These are phyloP conservation scores for Poecile atricapillus DNA, from an alignment of 2,113 vertebrate species.

Conservation along the genomic window DNA sequence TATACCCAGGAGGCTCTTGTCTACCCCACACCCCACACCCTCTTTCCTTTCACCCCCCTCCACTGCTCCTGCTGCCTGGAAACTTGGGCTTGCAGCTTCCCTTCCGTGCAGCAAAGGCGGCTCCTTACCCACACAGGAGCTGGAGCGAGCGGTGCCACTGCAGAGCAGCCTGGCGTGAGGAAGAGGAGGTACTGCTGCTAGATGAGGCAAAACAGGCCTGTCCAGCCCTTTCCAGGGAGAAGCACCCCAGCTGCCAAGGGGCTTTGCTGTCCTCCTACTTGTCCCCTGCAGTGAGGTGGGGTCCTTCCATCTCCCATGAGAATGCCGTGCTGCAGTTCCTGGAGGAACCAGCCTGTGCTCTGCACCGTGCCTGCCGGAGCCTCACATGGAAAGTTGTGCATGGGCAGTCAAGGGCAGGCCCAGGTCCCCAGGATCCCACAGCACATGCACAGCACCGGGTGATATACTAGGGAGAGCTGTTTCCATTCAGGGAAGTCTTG, in stretches of 20 bases:
- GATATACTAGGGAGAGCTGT: not conserved
- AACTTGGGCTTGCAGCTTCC: not conserved
- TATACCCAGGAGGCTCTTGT: conserved; percentile 52
- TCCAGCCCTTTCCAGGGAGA: not conserved
- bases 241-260: not conserved
- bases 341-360: not conserved
- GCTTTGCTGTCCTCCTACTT: not conserved
- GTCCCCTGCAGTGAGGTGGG: rapidly evolving
- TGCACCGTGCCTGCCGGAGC: not conserved
- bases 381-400: rapidly evolving
- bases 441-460: rapidly evolving
- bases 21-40: not conserved
- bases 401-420: rapidly evolving
- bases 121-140: conserved; percentile 7
- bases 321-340: rapidly evolving
- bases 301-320: rapidly evolving
- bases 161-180: not conserved
- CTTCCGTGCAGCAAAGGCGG: not conserved
- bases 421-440: not conserved
- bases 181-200: not conserved
- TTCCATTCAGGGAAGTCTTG: not conserved
- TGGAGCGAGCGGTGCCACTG: not conserved
- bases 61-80: conserved; percentile 24
- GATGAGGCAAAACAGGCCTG: not conserved
- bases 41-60: not conserved